Percentiles rank a stretch among this genome's conserved stretches.
Conservation (phyloP, 2,797 vertebrate genomes). For the Acanthiza pusilla region DNA sequence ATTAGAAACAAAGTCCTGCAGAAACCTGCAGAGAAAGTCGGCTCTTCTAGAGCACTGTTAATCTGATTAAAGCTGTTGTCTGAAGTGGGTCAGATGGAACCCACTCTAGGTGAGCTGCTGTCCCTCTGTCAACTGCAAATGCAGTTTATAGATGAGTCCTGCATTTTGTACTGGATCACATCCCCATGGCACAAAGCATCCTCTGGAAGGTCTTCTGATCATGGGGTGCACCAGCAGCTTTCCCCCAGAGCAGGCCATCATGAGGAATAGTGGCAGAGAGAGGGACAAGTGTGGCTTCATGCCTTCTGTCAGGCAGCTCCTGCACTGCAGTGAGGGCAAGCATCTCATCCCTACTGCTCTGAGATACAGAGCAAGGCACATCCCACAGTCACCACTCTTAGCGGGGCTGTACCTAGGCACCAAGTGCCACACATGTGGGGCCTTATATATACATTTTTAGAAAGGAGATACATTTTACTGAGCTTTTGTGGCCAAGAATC, state of each 20-base stretch:
- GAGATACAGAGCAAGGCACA: fast-evolving
- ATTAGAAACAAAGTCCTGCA: neutral
- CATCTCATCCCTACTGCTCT: neutral
- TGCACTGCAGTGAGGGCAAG: neutral
- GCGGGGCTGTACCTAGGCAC: neutral
- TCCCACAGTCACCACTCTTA: neutral
- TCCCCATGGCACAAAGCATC: neutral
- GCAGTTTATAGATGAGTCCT: neutral
- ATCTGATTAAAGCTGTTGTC: neutral
- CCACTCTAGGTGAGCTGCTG: neutral
- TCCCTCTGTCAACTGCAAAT: neutral
- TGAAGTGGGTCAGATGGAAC: neutral
- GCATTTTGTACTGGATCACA: neutral
- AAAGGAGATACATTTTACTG: neutral
- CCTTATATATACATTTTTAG: neutral
- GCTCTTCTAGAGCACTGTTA: neutral
- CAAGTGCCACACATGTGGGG: neutral
- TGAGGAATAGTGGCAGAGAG: neutral
- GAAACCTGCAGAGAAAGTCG: neutral
- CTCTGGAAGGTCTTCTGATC: neutral
- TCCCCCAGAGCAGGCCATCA: neutral
- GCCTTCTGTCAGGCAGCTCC: neutral
- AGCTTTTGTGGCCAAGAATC: neutral
- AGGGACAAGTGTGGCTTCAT: neutral
- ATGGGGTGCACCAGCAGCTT: neutral